Evolutionary conservation across 1,140 invertebrate genomes (phyloP).

Genomic region (Pogonomyrmex barbatus): DNA sequence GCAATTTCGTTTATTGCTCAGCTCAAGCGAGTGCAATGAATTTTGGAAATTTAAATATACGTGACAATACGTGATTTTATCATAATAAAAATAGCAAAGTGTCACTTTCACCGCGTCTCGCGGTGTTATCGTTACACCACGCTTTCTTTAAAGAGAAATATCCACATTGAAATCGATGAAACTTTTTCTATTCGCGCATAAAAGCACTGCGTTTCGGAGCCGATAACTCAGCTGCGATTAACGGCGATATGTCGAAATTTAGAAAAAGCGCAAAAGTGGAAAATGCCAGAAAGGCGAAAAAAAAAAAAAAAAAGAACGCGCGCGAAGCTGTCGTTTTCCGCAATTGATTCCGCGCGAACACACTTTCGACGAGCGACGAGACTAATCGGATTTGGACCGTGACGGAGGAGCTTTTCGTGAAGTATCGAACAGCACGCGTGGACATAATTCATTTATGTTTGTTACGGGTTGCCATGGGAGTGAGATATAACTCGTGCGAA

Average conservation of each 20-base stretch:
- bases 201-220: neutral
- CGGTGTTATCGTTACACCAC: neutral
- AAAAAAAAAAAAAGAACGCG: neutral
- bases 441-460: constrained; percentile 85
- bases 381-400: constrained; percentile 79
- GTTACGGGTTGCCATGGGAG: constrained; percentile 83
- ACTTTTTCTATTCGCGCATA: neutral
- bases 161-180: neutral
- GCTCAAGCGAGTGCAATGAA: constrained; percentile 11
- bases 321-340: neutral
- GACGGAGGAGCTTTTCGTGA: constrained; percentile 70
- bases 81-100: neutral
- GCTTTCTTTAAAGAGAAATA: neutral
- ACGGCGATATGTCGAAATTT: neutral
- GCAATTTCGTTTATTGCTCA: constrained; percentile 45
- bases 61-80: neutral
- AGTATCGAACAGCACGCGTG: constrained; percentile 82
- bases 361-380: constrained; percentile 47
- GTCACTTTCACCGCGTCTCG: neutral
- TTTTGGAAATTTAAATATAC: constrained; percentile 5
- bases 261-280: neutral
- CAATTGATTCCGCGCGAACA: constrained; percentile 22
- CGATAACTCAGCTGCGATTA: constrained; percentile 14
- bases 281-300: neutral
- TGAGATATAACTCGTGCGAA: constrained; percentile 82